Conservation (phyloP, 2,888 invertebrate genomes). For the Gymnoscelis rufifasciata region DNA sequence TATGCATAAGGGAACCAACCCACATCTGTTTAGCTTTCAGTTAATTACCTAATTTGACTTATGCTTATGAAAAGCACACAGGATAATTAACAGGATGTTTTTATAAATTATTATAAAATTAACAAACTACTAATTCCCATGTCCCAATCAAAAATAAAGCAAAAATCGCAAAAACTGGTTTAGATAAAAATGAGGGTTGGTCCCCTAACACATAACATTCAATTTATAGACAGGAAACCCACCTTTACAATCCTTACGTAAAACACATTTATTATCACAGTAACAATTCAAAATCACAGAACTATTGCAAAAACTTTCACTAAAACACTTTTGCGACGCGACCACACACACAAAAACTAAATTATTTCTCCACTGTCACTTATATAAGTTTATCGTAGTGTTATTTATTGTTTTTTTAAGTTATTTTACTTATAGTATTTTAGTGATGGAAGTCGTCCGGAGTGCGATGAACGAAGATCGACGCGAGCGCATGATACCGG, state of each 20-base stretch:
- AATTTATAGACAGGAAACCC: background rate
- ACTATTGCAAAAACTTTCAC: conserved; percentile 18
- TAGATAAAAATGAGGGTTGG: too few species aligned
- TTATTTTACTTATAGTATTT: background rate
- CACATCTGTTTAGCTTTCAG: too few species aligned
- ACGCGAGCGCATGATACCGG: conserved; percentile 15
- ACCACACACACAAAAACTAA: background rate
- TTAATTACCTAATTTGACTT: too few species aligned
- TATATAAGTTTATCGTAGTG: background rate
- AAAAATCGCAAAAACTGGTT: too few species aligned
- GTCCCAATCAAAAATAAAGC: too few species aligned
- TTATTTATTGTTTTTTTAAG: background rate
- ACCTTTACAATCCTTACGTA: background rate
- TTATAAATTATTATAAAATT: too few species aligned
- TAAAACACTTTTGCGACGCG: background rate
- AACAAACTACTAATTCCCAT: too few species aligned
- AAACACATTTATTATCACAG: conserved; percentile 7
- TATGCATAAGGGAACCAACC: too few species aligned
- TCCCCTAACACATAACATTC: background rate
- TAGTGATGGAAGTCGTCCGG: conserved; percentile 9
- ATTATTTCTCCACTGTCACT: background rate
- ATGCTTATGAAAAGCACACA: too few species aligned
- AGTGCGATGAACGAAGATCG: background rate
- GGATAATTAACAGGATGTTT: too few species aligned
- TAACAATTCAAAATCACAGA: conserved; percentile 15